Evolutionary conservation across 2,888 invertebrate genomes (phyloP), one percentile per base, ranked within the genome.

Genomic region (Didymodactylos carnosus): DNA sequence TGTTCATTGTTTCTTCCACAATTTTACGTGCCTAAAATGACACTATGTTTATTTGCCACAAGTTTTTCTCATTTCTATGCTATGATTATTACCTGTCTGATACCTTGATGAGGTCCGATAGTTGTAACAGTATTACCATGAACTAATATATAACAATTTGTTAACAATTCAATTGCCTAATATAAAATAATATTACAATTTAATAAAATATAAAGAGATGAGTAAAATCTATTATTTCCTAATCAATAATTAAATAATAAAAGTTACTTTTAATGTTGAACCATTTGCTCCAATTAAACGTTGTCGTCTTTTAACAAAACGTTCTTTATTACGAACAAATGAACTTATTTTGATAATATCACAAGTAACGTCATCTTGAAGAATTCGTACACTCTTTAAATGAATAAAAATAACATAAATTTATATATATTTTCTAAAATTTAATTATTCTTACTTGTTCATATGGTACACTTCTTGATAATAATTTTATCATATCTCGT

Each of bases 41-140:
- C 3, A 23, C 3, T 49, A 2, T 49, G 13, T 8, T 11, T 10
- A 23, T 11, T 83, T 74, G 71, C 78, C 41, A 27, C 82, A 0
- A 76, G 73, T 74, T 76, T 35, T 16, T 40, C 51, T 49, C 43
- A 71, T 19, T 51, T 19, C 29, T n/a, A 41, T 70, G 69, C 19
- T 69, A 41, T 70, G 51, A 73, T 86, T 77, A 3, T 25, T n/a
- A 62, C 62, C 5, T 86, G 83, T 77, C 83, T 83, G 40, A 87
- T 78, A 13, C 97, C 97, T 84, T 89, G 90, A 80, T 94, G 91
- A 3, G 97, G 94, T 0, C 98, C 98, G n/a, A 99, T 85, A 0
- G 92, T 91, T 19, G 97, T 88, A 0, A 99, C 97, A 14, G 98
- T 98, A 80, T 92, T 92, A 7, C 98, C 98, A 85, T 97, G 95